phyloP scores from a whole-genome alignment of 2,797 vertebrate species.

The Acanthornis magna region DNA sequence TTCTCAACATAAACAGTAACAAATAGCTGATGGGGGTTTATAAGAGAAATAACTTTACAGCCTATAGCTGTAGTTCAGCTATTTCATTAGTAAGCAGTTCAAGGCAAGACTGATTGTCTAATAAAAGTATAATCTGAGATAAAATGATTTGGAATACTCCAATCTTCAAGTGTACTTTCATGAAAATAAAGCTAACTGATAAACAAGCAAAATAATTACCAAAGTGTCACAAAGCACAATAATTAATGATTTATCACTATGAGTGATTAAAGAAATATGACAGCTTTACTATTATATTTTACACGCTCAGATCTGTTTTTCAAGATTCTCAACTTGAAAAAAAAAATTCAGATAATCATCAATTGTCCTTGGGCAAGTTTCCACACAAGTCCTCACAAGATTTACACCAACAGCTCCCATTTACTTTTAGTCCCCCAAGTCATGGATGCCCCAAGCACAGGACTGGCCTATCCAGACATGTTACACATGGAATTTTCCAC shows the following conservation, averaged over 20 bases:
- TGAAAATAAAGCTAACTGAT: background rate
- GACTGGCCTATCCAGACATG: background rate
- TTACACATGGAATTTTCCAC: background rate
- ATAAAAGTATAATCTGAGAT: background rate
- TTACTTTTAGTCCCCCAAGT: background rate
- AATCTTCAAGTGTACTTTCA: background rate
- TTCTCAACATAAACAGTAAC: background rate
- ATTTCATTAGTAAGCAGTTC: background rate
- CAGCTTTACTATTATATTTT: background rate
- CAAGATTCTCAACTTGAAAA: background rate
- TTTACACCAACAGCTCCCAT: background rate
- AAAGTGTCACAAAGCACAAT: background rate
- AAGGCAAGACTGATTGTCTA: background rate
- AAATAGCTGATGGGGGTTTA: background rate
- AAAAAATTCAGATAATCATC: background rate
- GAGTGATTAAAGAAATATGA: rapidly evolving
- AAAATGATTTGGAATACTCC: background rate
- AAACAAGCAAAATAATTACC: background rate
- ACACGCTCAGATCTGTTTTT: background rate
- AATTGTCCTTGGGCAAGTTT: background rate
- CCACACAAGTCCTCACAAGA: background rate
- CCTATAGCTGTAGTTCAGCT: background rate
- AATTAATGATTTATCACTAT: background rate
- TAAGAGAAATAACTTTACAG: background rate
- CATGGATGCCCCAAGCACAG: background rate